These are phyloP conservation scores for Lepisosteus osseus DNA, from an alignment of 2,113 vertebrate species.

Conservation along the genomic window DNA sequence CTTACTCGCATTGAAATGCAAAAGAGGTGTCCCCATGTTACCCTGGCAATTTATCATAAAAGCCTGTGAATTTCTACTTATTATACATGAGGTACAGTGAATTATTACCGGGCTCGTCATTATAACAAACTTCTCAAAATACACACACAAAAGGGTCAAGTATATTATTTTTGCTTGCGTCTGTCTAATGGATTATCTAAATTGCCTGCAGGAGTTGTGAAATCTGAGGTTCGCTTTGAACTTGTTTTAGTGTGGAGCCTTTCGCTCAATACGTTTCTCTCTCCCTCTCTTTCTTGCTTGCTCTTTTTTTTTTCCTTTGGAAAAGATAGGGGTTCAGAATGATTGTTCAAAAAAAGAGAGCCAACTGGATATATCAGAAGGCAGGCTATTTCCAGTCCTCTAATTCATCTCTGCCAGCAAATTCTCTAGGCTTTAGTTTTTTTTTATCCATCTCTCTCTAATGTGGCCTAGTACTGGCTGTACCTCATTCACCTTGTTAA, in stretches of 20 bases:
- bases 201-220: slow-evolving; percentile 40
- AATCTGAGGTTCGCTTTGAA: slow-evolving; percentile 39
- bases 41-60: slow-evolving; percentile 92
- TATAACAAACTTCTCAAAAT: slow-evolving; percentile 89
- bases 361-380: slow-evolving; percentile 47
- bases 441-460: slow-evolving; percentile 31
- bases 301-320: slow-evolving; percentile 33
- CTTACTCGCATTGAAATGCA: slow-evolving; percentile 87
- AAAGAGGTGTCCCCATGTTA: slow-evolving; percentile 87
- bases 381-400: slow-evolving; percentile 61
- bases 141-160: slow-evolving; percentile 76
- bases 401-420: slow-evolving; percentile 72
- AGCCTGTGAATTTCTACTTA: slow-evolving; percentile 79
- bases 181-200: slow-evolving; percentile 42
- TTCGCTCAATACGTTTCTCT: slow-evolving; percentile 28
- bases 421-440: slow-evolving; percentile 44
- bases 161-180: slow-evolving; percentile 70
- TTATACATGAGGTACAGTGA: slow-evolving; percentile 90
- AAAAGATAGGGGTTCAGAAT: slow-evolving; percentile 31
- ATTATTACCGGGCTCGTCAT: slow-evolving; percentile 80
- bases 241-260: slow-evolving; percentile 26
- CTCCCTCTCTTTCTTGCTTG: slow-evolving; percentile 21
- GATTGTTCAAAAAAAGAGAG: slow-evolving; percentile 32
- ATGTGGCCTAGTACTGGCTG: slow-evolving; percentile 39
- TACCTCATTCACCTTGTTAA: slow-evolving; percentile 46